Evolutionary conservation across 2,888 invertebrate genomes (phyloP).

Genomic region (Scaptomyza polygonia): DNA sequence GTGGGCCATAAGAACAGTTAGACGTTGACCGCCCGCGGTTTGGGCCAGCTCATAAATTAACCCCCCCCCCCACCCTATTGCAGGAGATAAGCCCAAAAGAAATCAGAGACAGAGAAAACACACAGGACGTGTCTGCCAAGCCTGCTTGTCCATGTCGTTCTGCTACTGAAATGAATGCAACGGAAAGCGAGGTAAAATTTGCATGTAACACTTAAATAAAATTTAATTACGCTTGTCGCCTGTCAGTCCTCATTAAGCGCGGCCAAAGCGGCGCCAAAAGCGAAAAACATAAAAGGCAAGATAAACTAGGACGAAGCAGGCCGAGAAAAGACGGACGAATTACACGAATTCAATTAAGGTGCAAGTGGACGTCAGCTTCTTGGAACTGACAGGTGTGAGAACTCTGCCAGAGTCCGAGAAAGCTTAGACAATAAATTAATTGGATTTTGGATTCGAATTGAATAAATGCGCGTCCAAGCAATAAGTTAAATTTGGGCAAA

Average conservation of each 20-base stretch:
- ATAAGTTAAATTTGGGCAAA: slow-evolving; percentile 1
- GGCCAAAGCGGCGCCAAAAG: slow-evolving; percentile 36
- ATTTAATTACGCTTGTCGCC: slow-evolving; percentile 83
- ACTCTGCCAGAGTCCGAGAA: slow-evolving; percentile 24
- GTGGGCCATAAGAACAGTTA: slow-evolving; percentile 19
- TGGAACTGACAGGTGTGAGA: slow-evolving; percentile 65
- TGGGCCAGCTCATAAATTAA: slow-evolving; percentile 67
- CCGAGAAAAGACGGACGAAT: slow-evolving; percentile 48
- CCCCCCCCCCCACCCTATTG: slow-evolving; percentile 4
- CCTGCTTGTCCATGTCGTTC: slow-evolving; percentile 4
- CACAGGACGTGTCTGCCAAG: slow-evolving; percentile 22
- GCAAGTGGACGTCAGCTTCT: slow-evolving; percentile 51
- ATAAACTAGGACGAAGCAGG: neutral
- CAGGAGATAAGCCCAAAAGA: slow-evolving; percentile 31
- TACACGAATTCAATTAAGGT: slow-evolving; percentile 78
- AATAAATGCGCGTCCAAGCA: slow-evolving; percentile 1
- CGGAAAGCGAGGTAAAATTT: slow-evolving; percentile 54
- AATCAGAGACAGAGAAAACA: slow-evolving; percentile 51
- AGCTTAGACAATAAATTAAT: slow-evolving; percentile 70
- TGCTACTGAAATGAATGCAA: slow-evolving; percentile 17
- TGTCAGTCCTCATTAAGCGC: slow-evolving; percentile 81
- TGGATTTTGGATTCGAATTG: slow-evolving; percentile 33
- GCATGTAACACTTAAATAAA: slow-evolving; percentile 82
- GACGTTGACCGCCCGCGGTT: slow-evolving; percentile 52
- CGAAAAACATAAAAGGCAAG: slow-evolving; percentile 5